Percentiles rank a stretch among this genome's conserved stretches.
Conservation (phyloP, 2,113 vertebrate genomes). For the Pao palembangensis region DNA sequence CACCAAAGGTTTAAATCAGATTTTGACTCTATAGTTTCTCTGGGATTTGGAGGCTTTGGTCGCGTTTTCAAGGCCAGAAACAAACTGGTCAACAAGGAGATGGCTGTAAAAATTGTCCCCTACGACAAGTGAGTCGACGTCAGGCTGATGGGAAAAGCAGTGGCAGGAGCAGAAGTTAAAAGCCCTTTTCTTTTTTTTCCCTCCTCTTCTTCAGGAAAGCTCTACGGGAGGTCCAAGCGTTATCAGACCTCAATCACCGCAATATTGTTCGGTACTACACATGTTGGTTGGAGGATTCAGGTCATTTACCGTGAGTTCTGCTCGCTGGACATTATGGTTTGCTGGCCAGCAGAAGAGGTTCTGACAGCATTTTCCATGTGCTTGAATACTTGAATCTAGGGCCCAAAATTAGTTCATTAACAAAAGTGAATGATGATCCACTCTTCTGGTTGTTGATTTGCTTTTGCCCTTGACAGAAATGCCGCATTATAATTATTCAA, state of each 20-base stretch:
- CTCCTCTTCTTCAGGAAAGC: slow-evolving; percentile 58
- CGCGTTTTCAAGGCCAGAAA: slow-evolving; percentile 65
- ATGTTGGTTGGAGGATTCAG: slow-evolving; percentile 62
- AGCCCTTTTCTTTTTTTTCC: background rate
- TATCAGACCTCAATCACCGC: slow-evolving; percentile 58
- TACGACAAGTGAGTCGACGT: slow-evolving; percentile 54
- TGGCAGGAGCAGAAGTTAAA: too few relatives aligned
- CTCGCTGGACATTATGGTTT: too few relatives aligned
- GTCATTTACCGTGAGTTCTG: slow-evolving; percentile 60
- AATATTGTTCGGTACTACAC: slow-evolving; percentile 75
- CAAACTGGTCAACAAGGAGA: slow-evolving; percentile 36
- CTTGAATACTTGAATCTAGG: too few relatives aligned
- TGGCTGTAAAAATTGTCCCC: slow-evolving; percentile 70
- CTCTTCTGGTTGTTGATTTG: too few relatives aligned
- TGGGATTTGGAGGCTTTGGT: slow-evolving; percentile 71
- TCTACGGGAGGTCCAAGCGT: slow-evolving; percentile 52
- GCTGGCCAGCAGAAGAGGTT: too few relatives aligned
- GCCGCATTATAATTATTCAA: too few relatives aligned
- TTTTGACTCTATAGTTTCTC: slow-evolving; percentile 44
- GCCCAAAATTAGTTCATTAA: too few relatives aligned
- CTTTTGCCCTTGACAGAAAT: too few relatives aligned
- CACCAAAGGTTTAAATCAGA: slow-evolving; percentile 62
- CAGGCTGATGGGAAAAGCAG: too few relatives aligned
- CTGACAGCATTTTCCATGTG: too few relatives aligned
- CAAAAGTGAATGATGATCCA: too few relatives aligned